Conservation (phyloP, 2,888 invertebrate species). For the Calliopum simillimum region DNA sequence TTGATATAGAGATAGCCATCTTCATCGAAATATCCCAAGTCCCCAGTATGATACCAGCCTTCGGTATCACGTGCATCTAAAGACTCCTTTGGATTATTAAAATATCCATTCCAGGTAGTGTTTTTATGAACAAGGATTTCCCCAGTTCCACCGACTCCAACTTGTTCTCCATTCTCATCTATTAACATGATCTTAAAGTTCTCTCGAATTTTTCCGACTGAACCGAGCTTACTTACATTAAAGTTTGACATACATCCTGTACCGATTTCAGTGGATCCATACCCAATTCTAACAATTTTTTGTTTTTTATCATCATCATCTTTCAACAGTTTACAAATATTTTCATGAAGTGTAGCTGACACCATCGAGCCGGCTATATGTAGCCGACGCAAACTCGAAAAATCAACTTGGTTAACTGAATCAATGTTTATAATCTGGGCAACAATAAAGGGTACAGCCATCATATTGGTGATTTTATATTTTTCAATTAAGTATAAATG, state of each 20-base stretch:
- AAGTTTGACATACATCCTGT: constrained; percentile 48
- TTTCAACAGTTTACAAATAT: constrained; percentile 35
- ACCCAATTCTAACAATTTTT: constrained; percentile 48
- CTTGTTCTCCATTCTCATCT: constrained; percentile 49
- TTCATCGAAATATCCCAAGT: too few species aligned
- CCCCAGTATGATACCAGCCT: constrained; percentile 61
- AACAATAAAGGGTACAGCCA: constrained; percentile 47
- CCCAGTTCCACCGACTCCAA: constrained; percentile 54
- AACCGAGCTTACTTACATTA: constrained; percentile 45
- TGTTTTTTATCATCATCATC: too few species aligned
- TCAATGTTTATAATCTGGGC: too few species aligned
- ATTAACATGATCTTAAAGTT: constrained; percentile 54
- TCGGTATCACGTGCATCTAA: constrained; percentile 53
- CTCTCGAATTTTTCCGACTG: constrained; percentile 51
- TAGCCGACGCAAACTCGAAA: constrained; percentile 49
- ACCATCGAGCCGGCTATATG: constrained; percentile 53
- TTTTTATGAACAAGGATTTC: constrained; percentile 55
- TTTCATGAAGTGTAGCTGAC: constrained; percentile 45
- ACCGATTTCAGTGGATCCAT: constrained; percentile 57
- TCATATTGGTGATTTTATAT: constrained; percentile 51
- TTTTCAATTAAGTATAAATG: constrained; percentile 52
- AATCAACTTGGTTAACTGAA: too few species aligned
- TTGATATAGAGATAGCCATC: constrained; percentile 57
- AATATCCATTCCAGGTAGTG: constrained; percentile 59
- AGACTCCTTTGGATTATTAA: constrained; percentile 55